Base-by-base conservation (phyloP, 2,888 invertebrate species). In the Carpatolechia fugitivella region DNA sequence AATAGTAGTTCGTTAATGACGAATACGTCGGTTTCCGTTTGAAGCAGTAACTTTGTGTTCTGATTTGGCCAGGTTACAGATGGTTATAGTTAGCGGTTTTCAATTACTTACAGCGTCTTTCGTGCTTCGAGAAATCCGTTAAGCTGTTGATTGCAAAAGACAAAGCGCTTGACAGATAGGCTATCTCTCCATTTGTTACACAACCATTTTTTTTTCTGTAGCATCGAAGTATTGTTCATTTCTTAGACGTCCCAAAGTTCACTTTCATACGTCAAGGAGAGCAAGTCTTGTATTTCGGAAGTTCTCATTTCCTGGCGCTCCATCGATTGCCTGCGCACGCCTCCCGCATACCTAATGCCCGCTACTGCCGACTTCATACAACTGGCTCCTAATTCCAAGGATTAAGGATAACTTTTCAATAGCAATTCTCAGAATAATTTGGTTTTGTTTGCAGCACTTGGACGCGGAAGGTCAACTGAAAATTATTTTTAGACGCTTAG, bases 291-390 rank as follows among this genome's bases (percentile, higher is more conserved):
- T 59, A 54, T 66, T 62, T 64, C 67, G 64, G 62, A 61, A 66
- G 72, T 69, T 69, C 72, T 74, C 71, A 70, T 72, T 74, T 72
- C 73, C 71, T 62, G 61, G 54, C 30, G 70, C 64, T 66, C 51
- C 74, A 85, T 85, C 84, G 85, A 85, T 85, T 76, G 69, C 55
- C 57, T 61, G 16, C 56, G 59, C 68, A 82, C 82, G 82, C 64
- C 31, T 20, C 41, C 53, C 60, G 85, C 74, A 85, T 85, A 75
- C 71, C 38, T 72, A 84, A 80, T 80, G 56, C 50, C 41, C 50
- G 51, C 44, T 55, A 53, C 60, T 50, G 41, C 55, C 40, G 48
- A 41, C 41, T 41, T 33, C 29, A 13, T 10, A 55, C 50, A 29
- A 41, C 52, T n/a, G 60, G 48, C 48, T 53, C 61, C 60, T 60